phyloP scores from a whole-genome alignment of 2,113 vertebrate species.

The Agapornis roseicollis region DNA sequence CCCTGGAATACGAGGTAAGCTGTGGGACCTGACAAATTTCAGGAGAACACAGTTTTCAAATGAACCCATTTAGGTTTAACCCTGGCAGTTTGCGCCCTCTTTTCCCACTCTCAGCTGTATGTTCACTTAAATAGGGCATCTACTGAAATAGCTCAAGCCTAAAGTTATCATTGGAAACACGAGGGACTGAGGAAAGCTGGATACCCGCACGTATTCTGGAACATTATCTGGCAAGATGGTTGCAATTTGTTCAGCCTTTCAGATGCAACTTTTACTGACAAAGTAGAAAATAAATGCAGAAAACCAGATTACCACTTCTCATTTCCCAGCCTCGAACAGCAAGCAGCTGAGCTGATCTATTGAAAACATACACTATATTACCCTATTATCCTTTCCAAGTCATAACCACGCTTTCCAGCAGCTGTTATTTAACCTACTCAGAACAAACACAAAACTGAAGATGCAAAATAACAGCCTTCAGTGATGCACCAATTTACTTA shows the following conservation, averaged over 20 bases:
- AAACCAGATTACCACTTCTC: background rate
- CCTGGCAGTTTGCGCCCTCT: background rate
- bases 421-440: background rate
- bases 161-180: background rate
- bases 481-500: background rate
- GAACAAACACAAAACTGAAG: background rate
- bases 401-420: background rate
- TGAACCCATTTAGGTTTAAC: background rate
- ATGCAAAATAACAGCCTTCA: background rate
- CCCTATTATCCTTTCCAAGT: background rate
- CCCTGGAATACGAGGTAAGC: background rate
- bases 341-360: background rate
- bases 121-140: slow-evolving; percentile 26
- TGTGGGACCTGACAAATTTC: background rate
- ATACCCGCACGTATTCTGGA: background rate
- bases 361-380: background rate
- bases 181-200: background rate
- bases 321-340: background rate
- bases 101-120: background rate
- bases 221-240: background rate
- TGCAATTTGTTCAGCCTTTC: slow-evolving; percentile 7
- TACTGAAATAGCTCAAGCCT: slow-evolving; percentile 28
- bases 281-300: background rate
- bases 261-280: background rate
- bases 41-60: background rate